Evolutionary conservation across 2,113 vertebrate species (phyloP).

Genomic region (Lipophrys pholis): DNA sequence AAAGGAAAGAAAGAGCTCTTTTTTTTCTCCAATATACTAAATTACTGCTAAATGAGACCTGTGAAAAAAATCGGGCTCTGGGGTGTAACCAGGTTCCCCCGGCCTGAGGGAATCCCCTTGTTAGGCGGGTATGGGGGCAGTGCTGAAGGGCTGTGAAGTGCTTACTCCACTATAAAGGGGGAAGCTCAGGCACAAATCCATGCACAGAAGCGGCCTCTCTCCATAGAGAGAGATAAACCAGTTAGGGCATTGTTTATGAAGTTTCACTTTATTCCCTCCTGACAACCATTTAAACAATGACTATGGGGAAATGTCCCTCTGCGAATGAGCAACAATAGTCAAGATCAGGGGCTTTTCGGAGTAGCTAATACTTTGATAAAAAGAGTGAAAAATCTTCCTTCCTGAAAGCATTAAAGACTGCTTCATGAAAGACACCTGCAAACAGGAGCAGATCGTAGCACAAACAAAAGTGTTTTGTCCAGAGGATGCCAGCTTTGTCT

Average conservation of each 20-base stretch:
- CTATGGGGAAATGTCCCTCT: slow-evolving; percentile 93
- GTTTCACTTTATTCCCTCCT: slow-evolving; percentile 94
- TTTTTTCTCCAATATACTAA: slow-evolving; percentile 72
- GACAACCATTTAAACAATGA: slow-evolving; percentile 99
- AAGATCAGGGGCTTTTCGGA: slow-evolving; percentile 91
- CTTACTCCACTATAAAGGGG: slow-evolving; percentile 82
- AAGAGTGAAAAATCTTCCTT: slow-evolving; percentile 90
- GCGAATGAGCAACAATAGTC: slow-evolving; percentile 90
- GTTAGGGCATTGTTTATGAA: slow-evolving; percentile 91
- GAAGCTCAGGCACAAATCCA: slow-evolving; percentile 88
- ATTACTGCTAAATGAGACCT: slow-evolving; percentile 81
- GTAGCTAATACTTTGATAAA: slow-evolving; percentile 90
- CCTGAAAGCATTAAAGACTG: slow-evolving; percentile 92
- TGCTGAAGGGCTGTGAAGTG: slow-evolving; percentile 73
- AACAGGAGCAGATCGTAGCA: slow-evolving; percentile 84
- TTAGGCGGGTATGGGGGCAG: slow-evolving; percentile 67
- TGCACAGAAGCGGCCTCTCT: slow-evolving; percentile 83
- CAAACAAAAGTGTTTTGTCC: slow-evolving; percentile 89
- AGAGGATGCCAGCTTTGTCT: slow-evolving; percentile 79
- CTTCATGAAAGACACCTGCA: slow-evolving; percentile 93
- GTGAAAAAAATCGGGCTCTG: slow-evolving; percentile 69
- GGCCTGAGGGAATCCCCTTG: slow-evolving; percentile 80
- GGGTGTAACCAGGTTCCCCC: slow-evolving; percentile 72
- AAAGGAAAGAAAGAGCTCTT: slow-evolving; percentile 48
- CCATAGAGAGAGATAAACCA: slow-evolving; percentile 88